These are phyloP conservation scores for Tachina lurida DNA, from an alignment of 2,888 invertebrate genomes.

Conservation along the genomic window DNA sequence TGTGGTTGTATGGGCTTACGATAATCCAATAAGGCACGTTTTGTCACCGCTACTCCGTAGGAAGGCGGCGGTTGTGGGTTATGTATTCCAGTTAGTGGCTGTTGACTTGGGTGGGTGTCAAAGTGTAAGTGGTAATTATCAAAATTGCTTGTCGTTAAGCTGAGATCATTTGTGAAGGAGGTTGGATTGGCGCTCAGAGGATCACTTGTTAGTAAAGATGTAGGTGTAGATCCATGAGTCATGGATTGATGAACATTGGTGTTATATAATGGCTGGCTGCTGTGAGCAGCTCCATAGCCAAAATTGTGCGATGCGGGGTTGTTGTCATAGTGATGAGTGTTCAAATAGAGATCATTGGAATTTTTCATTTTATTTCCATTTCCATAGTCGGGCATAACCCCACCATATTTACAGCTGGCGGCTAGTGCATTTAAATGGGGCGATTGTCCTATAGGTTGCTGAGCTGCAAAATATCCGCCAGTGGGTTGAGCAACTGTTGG, in stretches of 20 bases:
- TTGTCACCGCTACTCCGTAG: constrained; percentile 56
- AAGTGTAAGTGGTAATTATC: constrained; percentile 74
- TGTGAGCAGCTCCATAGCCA: constrained; percentile 57
- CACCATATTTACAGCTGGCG: constrained; percentile 65
- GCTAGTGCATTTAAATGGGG: constrained; percentile 55
- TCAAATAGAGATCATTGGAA: constrained; percentile 77
- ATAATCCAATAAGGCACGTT: constrained; percentile 75
- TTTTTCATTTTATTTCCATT: constrained; percentile 75
- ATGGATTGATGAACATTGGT: constrained; percentile 50
- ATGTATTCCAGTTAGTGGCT: constrained; percentile 25
- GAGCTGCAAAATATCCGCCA: constrained; percentile 27
- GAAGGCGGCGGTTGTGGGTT: constrained; percentile 59
- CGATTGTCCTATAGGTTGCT: constrained; percentile 50
- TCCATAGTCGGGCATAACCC: constrained; percentile 62
- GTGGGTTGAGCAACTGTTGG: background rate
- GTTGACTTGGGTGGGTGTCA: constrained; percentile 31
- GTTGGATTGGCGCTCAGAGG: constrained; percentile 61
- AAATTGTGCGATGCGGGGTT: constrained; percentile 70
- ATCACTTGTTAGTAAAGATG: constrained; percentile 56
- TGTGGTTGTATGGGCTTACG: constrained; percentile 73
- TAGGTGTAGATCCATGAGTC: constrained; percentile 48
- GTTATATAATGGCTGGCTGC: constrained; percentile 46
- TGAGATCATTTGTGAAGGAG: constrained; percentile 76
- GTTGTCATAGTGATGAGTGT: constrained; percentile 73
- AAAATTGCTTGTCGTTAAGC: constrained; percentile 71